Base-by-base conservation (phyloP, 2,113 vertebrate genomes). In the Eubucco bourcierii region DNA sequence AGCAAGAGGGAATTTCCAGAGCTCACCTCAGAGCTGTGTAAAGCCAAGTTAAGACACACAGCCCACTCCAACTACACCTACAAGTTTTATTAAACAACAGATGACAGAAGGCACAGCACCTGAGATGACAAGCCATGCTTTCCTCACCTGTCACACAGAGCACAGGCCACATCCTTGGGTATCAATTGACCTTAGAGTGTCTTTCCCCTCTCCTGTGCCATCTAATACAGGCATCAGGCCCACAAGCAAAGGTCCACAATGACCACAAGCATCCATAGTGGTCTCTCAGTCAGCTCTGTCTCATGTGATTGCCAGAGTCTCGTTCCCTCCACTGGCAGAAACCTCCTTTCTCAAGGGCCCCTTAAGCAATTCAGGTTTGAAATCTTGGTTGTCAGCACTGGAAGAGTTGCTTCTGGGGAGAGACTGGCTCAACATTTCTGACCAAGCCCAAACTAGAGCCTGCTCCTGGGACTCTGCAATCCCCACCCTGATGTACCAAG, bases 1-100 rank as follows among this genome's bases (percentile, higher is more conserved):
- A 87, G 47, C 82, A 74, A 84, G n/a, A 92, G 95, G 90, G 94
- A 93, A 93, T 94, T 96, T 96, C 94, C 94, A 95, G 81, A 80
- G 91, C 82, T 89, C 87, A 83, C 73, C 60, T 76, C 37, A 66
- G 7, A 73, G 90, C 75, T 74, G 8, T 4, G 8, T 18, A 61
- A 70, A 0, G 6, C 78, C 79, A 85, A 85, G 55, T 31, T 31
- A 80, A 84, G 46, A 92, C 67, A 52, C 81, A 92, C 75, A 87
- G 80, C 72, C 9, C 46, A 33, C 55, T 23, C 59, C 6, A 65
- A 73, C 70, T 58, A 89, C 81, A 79, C 46, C 63, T 87, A 64
- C 74, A 81, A 15, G 44, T 28, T 67, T 56, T 41, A 60, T 25
- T 80, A 60, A 37, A 92, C 81, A 85, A 72, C 33, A 88, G 44